phyloP scores from a whole-genome alignment of 2,113 vertebrate species.

The Ia io region DNA sequence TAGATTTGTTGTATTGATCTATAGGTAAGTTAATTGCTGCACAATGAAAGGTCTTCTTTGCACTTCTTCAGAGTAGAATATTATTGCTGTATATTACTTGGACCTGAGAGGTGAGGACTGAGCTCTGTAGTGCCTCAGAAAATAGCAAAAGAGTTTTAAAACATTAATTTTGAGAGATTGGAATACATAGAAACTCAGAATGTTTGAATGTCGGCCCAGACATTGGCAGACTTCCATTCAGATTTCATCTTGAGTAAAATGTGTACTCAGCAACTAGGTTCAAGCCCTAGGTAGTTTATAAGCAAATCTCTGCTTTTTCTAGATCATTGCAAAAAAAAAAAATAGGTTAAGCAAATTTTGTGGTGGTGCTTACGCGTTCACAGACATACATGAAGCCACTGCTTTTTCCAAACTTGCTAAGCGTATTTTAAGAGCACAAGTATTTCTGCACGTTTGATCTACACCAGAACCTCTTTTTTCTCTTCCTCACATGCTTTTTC shows the following conservation, averaged over 20 bases:
- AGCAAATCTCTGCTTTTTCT: constrained; percentile 81
- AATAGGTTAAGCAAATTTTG: constrained; percentile 72
- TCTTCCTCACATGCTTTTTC: constrained; percentile 62
- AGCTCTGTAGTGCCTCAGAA: constrained; percentile 62
- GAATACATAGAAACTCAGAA: constrained; percentile 77
- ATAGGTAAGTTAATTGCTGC: neutral
- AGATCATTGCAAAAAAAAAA: constrained; percentile 69
- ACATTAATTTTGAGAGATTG: constrained; percentile 58
- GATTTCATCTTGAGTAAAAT: constrained; percentile 82
- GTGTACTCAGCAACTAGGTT: constrained; percentile 82
- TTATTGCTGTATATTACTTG: neutral
- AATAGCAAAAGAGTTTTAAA: constrained; percentile 71
- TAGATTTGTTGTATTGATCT: neutral
- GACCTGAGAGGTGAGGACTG: constrained; percentile 47
- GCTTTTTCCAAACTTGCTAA: constrained; percentile 54
- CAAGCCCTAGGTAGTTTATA: constrained; percentile 81
- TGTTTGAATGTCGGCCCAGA: constrained; percentile 83
- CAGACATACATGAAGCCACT: constrained; percentile 18
- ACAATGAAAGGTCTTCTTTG: neutral
- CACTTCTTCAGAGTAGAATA: neutral
- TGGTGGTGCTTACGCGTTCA: constrained; percentile 8
- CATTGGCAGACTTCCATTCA: constrained; percentile 81
- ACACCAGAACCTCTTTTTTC: constrained; percentile 4
- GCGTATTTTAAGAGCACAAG: constrained; percentile 57
- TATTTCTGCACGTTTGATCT: constrained; percentile 47